Conservation (phyloP, 2,888 invertebrate species). For the Halictus ligatus region DNA sequence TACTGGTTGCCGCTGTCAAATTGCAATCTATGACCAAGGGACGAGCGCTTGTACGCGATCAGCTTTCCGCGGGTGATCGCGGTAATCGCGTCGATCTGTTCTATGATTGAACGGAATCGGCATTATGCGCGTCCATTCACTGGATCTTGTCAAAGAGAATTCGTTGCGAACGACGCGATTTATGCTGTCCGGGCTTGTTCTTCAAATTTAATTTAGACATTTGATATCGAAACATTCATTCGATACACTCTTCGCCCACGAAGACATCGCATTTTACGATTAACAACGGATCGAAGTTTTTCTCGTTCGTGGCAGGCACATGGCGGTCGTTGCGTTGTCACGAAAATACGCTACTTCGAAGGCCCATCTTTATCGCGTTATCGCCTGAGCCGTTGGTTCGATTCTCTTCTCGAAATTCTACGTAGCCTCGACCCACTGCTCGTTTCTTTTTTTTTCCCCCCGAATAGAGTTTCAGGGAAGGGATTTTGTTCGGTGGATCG, state of each 20-base stretch:
- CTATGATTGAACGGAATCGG: not conserved
- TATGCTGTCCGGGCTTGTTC: not conserved
- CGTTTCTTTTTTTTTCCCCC: not conserved
- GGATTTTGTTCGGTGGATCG: not conserved
- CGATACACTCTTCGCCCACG: not conserved
- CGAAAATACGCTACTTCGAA: too few species aligned
- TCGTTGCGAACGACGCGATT: slow-evolving; percentile 41
- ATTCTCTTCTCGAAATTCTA: not conserved
- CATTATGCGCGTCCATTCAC: slow-evolving; percentile 15
- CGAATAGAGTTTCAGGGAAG: not conserved
- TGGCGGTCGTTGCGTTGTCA: too few species aligned
- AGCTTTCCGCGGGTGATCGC: not conserved
- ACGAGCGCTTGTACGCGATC: not conserved
- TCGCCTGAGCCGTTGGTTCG: not conserved
- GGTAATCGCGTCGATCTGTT: slow-evolving; percentile 20
- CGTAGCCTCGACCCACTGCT: not conserved
- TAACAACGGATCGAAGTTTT: too few species aligned
- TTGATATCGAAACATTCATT: not conserved
- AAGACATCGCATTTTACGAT: not conserved
- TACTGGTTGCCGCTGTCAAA: not conserved
- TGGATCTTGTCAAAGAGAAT: slow-evolving; percentile 64
- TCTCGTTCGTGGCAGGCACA: too few species aligned
- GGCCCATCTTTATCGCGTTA: not conserved
- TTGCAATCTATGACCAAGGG: not conserved
- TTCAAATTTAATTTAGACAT: not conserved